Conservation (phyloP, 1,140 invertebrate species). For the Globodera rostochiensis region DNA sequence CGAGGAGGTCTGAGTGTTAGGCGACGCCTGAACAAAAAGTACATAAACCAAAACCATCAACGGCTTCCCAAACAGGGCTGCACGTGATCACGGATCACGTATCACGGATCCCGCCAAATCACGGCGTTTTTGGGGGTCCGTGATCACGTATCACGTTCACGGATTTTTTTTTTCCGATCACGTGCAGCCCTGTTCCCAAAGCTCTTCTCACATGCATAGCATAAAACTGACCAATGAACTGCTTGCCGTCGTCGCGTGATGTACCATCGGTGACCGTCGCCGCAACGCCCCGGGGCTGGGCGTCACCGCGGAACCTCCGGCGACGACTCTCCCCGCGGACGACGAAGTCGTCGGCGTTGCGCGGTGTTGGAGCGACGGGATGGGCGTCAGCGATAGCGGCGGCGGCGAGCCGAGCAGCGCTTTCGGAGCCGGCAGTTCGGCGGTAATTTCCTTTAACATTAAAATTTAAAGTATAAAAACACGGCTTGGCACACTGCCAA, state of each 20-base stretch:
- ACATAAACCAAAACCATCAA: not conserved
- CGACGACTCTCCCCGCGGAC: conserved; percentile 11
- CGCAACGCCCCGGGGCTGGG: conserved; percentile 29
- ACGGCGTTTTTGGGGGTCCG: too few relatives aligned
- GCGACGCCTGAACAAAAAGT: conserved; percentile 15
- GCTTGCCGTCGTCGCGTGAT: conserved; percentile 23
- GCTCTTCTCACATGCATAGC: too few relatives aligned
- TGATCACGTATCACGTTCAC: too few relatives aligned
- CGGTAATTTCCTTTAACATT: not conserved
- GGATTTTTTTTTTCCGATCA: too few relatives aligned
- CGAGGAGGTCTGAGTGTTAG: conserved; percentile 16
- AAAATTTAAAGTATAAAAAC: too few relatives aligned
- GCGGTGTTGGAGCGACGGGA: not conserved
- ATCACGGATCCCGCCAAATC: too few relatives aligned
- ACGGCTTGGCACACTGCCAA: too few relatives aligned
- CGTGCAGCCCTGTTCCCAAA: too few relatives aligned
- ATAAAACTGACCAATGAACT: not conserved
- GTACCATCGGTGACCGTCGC: conserved; percentile 12
- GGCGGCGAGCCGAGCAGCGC: conserved; percentile 25
- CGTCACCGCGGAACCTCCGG: conserved; percentile 22
- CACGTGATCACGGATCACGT: too few relatives aligned
- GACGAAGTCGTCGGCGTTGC: conserved; percentile 20
- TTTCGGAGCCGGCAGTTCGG: conserved; percentile 17
- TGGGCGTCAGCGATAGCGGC: conserved; percentile 19
- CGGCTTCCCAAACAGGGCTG: too few relatives aligned